phyloP scores from a whole-genome alignment of 2,113 vertebrate genomes.

The Mastomys natalensis region DNA sequence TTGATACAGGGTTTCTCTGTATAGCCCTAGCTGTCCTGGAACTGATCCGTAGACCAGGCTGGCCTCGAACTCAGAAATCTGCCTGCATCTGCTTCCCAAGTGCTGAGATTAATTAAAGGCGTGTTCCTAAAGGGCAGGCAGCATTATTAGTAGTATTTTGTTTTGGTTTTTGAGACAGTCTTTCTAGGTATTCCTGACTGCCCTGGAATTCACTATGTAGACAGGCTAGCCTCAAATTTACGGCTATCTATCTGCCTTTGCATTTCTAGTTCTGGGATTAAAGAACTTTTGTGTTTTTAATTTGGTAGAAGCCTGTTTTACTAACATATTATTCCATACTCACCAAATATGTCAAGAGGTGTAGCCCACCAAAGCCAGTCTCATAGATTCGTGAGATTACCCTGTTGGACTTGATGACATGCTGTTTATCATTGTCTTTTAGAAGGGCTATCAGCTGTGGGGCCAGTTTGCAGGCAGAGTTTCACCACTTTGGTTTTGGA shows the following conservation, averaged over 20 bases:
- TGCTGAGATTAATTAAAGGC: background rate
- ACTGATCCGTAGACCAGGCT: background rate
- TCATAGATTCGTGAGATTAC: background rate
- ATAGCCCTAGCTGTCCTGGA: background rate
- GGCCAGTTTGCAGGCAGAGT: background rate
- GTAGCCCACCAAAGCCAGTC: background rate
- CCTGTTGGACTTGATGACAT: no score
- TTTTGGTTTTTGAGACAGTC: background rate
- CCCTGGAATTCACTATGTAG: background rate
- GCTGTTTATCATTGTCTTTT: background rate
- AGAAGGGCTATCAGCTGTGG: background rate
- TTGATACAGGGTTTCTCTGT: background rate
- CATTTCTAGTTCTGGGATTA: background rate
- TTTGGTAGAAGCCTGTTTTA: background rate
- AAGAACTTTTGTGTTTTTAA: background rate
- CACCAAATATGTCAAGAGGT: background rate
- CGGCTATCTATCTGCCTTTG: background rate
- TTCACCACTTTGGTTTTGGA: slow-evolving; percentile 35
- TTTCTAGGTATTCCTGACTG: background rate
- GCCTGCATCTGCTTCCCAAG: background rate
- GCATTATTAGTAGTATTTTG: background rate
- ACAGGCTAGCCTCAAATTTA: background rate
- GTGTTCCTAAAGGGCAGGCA: no score
- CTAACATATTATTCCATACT: background rate
- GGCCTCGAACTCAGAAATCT: background rate